These are phyloP conservation scores for Falco peregrinus DNA, from an alignment of 2,797 vertebrate species.

Conservation along the genomic window DNA sequence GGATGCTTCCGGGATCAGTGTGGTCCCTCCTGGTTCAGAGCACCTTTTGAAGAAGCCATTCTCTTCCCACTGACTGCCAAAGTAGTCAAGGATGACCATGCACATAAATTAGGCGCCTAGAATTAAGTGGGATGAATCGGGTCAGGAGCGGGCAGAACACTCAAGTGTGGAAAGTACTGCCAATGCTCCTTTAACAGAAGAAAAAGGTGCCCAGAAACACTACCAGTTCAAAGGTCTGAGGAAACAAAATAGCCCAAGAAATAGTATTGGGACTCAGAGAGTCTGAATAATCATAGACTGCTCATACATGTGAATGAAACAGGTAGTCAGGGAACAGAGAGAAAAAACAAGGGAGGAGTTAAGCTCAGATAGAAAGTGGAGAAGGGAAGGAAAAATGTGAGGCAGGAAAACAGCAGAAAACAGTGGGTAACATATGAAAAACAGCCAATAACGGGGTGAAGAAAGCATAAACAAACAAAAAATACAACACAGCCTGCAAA, in stretches of 20 bases:
- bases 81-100: background rate
- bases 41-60: background rate
- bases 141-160: background rate
- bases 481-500: background rate
- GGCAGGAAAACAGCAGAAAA: background rate
- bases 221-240: background rate
- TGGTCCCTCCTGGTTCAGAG: background rate
- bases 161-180: background rate
- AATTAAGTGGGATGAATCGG: background rate
- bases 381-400: background rate
- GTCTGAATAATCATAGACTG: background rate
- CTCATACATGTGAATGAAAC: background rate
- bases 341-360: background rate
- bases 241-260: background rate
- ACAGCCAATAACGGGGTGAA: background rate
- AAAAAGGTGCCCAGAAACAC: background rate
- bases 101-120: background rate
- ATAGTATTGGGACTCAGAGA: background rate
- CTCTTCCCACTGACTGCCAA: background rate
- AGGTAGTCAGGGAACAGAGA: background rate
- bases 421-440: background rate
- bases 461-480: background rate
- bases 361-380: background rate
- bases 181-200: background rate
- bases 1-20: background rate